These are phyloP conservation scores for Harmothoe impar DNA, from an alignment of 2,888 invertebrate species.

Conservation along the genomic window DNA sequence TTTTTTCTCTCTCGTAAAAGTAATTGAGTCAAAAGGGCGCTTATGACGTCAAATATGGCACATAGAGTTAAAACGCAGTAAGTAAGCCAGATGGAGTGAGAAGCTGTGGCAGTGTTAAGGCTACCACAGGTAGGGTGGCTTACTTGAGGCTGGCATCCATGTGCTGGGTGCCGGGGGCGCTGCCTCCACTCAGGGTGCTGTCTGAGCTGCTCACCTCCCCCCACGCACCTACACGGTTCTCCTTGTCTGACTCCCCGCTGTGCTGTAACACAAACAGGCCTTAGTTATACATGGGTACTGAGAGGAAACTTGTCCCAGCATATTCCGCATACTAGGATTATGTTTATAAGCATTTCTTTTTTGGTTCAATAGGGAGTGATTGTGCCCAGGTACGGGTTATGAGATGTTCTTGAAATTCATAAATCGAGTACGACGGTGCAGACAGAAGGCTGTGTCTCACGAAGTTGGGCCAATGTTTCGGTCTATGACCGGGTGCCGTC, in stretches of 20 bases:
- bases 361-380: too few species aligned
- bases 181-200: slow-evolving; percentile 55
- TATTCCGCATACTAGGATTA: too few species aligned
- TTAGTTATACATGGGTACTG: background rate
- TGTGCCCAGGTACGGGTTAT: too few species aligned
- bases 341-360: too few species aligned
- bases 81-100: background rate
- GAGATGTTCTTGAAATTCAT: too few species aligned
- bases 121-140: background rate
- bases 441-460: too few species aligned
- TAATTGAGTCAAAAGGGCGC: too few species aligned
- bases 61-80: background rate
- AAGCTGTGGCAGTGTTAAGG: slow-evolving; percentile 1
- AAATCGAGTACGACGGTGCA: too few species aligned
- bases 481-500: too few species aligned
- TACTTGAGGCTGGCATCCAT: slow-evolving; percentile 24
- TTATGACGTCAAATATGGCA: background rate
- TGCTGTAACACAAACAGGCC: slow-evolving; percentile 42
- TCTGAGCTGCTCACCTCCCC: slow-evolving; percentile 60
- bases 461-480: too few species aligned
- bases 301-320: too few species aligned
- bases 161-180: background rate
- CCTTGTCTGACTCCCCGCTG: slow-evolving; percentile 58
- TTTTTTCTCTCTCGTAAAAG: too few species aligned
- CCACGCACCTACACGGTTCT: slow-evolving; percentile 62